Evolutionary conservation across 2,888 invertebrate genomes (phyloP).

Genomic region (Boloria euphrosyne): DNA sequence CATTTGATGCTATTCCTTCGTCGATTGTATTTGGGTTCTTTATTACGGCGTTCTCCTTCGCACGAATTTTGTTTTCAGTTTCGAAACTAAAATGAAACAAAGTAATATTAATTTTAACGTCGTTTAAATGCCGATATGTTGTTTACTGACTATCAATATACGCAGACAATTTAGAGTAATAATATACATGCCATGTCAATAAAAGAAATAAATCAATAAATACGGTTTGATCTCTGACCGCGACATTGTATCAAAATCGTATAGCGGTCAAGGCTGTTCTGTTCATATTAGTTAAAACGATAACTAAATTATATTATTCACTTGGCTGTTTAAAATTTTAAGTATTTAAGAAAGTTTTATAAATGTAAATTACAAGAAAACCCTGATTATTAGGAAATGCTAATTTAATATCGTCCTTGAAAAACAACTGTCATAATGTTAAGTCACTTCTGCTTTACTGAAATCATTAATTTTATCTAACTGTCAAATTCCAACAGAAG

Average conservation of each 20-base stretch:
- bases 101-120: constrained; percentile 19
- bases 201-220: constrained; percentile 57
- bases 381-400: constrained; percentile 17
- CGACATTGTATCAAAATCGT: constrained; percentile 43
- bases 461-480: constrained; percentile 20
- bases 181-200: constrained; percentile 46
- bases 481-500: constrained; percentile 37
- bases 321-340: too few relatives aligned
- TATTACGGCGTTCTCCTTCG: constrained; percentile 76
- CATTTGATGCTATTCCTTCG: constrained; percentile 76
- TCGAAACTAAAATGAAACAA: constrained; percentile 66
- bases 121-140: not conserved
- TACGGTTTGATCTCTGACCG: constrained; percentile 68
- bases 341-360: too few relatives aligned
- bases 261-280: constrained; percentile 59
- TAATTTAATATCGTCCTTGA: constrained; percentile 27
- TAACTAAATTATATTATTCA: too few relatives aligned
- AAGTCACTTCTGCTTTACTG: constrained; percentile 29
- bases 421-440: constrained; percentile 18
- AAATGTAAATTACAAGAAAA: constrained; percentile 3
- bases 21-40: constrained; percentile 76
- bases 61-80: constrained; percentile 80
- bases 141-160: too few relatives aligned
- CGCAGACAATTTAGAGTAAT: constrained; percentile 13
- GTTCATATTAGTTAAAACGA: constrained; percentile 6